Percentiles rank a stretch among this genome's conserved stretches.
Evolutionary conservation across 2,113 vertebrate genomes (phyloP).

Genomic region (Cyanistes caeruleus): DNA sequence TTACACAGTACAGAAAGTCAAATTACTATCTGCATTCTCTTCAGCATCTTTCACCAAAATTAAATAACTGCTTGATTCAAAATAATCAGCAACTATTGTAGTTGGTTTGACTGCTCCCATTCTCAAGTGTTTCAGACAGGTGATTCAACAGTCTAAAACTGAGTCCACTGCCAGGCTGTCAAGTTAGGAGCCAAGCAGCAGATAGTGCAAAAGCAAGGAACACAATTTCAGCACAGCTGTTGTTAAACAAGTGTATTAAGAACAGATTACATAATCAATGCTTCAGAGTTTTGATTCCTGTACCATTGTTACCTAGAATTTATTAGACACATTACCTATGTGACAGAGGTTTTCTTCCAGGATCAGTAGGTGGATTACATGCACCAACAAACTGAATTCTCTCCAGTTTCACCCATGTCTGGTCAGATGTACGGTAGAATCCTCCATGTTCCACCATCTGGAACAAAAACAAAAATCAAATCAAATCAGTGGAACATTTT

Average conservation of each 20-base stretch:
- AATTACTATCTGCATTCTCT: not conserved
- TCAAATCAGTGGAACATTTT: not conserved
- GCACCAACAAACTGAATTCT: constrained; percentile 98
- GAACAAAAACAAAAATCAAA: not conserved
- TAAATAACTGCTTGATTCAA: not conserved
- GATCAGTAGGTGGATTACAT: constrained; percentile 97
- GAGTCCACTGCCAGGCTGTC: not conserved
- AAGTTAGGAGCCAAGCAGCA: not conserved
- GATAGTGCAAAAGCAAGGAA: not conserved
- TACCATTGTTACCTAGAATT: not conserved
- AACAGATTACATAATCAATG: not conserved
- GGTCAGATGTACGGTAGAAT: constrained; percentile 96
- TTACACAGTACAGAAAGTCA: not conserved
- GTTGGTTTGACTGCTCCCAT: not conserved
- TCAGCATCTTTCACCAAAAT: not conserved
- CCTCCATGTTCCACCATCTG: constrained; percentile 99
- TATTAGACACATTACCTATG: constrained; percentile 81
- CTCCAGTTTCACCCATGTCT: constrained; percentile 98
- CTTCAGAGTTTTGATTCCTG: not conserved
- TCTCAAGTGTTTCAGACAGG: not conserved
- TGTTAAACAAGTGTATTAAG: not conserved
- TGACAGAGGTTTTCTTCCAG: constrained; percentile 94
- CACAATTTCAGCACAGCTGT: not conserved
- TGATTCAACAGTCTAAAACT: not conserved
- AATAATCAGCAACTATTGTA: not conserved